Evolutionary conservation across 2,888 invertebrate species (phyloP).

Genomic region (Calameuta pallipes): DNA sequence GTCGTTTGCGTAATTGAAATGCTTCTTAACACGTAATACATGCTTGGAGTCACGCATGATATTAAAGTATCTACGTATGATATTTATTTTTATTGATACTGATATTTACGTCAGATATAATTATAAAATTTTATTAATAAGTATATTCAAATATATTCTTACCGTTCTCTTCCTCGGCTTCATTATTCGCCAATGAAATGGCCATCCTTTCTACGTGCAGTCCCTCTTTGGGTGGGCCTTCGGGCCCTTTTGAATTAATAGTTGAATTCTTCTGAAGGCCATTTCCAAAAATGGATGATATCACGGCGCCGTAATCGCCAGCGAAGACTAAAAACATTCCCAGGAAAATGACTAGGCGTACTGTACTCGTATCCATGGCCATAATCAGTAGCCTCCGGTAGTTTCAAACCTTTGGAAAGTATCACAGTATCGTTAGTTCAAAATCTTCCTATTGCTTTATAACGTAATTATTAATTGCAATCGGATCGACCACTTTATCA

Average conservation of each 20-base stretch:
- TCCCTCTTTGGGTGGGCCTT: constrained; percentile 43
- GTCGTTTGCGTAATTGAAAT: background rate
- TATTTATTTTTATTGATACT: background rate
- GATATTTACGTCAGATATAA: background rate
- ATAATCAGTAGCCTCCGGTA: constrained; percentile 27
- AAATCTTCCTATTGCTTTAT: background rate
- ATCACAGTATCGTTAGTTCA: background rate
- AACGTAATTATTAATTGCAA: background rate
- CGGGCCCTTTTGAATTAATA: constrained; percentile 33
- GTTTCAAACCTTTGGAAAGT: background rate
- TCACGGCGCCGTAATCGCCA: constrained; percentile 69
- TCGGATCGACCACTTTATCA: background rate
- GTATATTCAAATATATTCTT: constrained; percentile 23
- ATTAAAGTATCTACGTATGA: background rate
- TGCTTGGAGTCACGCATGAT: background rate
- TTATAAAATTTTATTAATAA: background rate
- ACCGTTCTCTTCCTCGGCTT: constrained; percentile 34
- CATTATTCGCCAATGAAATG: constrained; percentile 56
- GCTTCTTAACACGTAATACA: background rate
- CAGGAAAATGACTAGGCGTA: constrained; percentile 69
- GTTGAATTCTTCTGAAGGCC: constrained; percentile 54
- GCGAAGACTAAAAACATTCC: constrained; percentile 70
- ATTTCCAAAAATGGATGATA: constrained; percentile 67
- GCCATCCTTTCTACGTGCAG: constrained; percentile 54
- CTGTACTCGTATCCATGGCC: constrained; percentile 61